These are phyloP conservation scores for Augiades crinisus DNA, from an alignment of 2,888 invertebrate genomes.

Conservation along the genomic window DNA sequence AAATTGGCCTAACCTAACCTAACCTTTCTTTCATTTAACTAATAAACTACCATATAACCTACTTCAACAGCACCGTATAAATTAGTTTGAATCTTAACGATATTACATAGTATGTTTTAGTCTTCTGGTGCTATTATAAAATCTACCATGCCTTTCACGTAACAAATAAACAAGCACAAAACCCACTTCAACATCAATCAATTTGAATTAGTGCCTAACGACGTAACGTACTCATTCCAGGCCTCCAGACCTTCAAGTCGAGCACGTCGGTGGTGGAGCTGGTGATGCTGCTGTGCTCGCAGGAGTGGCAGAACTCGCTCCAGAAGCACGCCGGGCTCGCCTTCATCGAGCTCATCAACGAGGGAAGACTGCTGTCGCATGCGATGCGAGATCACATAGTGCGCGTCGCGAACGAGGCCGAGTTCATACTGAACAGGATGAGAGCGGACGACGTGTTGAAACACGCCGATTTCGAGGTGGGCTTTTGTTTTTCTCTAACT, in stretches of 20 bases:
- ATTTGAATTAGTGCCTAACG: too few relatives aligned
- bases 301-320: conserved; percentile 99
- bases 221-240: conserved; percentile 75
- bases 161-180: too few relatives aligned
- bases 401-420: conserved; percentile 99
- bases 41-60: too few relatives aligned
- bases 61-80: too few relatives aligned
- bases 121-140: too few relatives aligned
- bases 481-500: too few relatives aligned
- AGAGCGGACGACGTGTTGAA: conserved; percentile 99
- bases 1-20: too few relatives aligned
- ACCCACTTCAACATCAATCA: too few relatives aligned
- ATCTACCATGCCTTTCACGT: too few relatives aligned
- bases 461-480: conserved; percentile 96
- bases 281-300: conserved; percentile 99
- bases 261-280: conserved; percentile 98
- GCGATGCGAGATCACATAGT: conserved; percentile 99
- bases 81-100: too few relatives aligned
- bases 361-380: conserved; percentile 97
- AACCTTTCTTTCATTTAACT: too few relatives aligned
- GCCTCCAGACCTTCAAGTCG: conserved; percentile 97
- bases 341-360: conserved; percentile 99
- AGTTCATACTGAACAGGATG: conserved; percentile 99
- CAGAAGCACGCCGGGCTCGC: conserved; percentile 99
- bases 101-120: too few relatives aligned